Percentiles rank a stretch among this genome's conserved stretches.
Conservation (phyloP, 2,797 vertebrate species). For the Pelochelys cantorii region DNA sequence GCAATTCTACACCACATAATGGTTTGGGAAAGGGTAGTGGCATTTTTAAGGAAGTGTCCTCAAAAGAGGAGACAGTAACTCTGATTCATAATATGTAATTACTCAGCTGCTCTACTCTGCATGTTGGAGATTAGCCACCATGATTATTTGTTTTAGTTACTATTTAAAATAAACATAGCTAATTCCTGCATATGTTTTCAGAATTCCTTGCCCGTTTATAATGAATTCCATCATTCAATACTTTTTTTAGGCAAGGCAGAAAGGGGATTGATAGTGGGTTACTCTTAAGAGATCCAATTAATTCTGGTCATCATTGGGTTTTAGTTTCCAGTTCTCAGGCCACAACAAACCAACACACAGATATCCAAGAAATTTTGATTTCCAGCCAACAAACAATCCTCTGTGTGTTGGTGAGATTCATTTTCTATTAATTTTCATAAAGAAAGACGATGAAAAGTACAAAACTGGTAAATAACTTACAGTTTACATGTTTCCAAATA, state of each 20-base stretch:
- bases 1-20: background rate
- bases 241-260: constrained; percentile 41
- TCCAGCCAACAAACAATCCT: background rate
- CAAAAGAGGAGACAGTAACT: background rate
- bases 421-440: background rate
- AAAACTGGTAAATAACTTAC: background rate
- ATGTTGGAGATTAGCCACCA: constrained; percentile 33
- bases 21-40: background rate
- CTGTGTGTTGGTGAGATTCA: background rate
- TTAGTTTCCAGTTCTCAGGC: background rate
- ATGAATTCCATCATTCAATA: background rate
- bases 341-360: background rate
- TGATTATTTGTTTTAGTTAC: constrained; percentile 41
- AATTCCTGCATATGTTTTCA: constrained; percentile 52
- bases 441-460: background rate
- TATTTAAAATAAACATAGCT: constrained; percentile 26
- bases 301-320: background rate
- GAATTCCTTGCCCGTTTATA: constrained; percentile 41
- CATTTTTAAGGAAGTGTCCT: background rate
- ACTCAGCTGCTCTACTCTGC: constrained; percentile 1
- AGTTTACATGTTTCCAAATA: background rate
- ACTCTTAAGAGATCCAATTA: background rate
- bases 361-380: background rate
- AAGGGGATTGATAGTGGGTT: background rate
- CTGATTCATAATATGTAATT: background rate